Base-by-base conservation (phyloP, 2,797 vertebrate species). In the Bovichtus diacanthus region DNA sequence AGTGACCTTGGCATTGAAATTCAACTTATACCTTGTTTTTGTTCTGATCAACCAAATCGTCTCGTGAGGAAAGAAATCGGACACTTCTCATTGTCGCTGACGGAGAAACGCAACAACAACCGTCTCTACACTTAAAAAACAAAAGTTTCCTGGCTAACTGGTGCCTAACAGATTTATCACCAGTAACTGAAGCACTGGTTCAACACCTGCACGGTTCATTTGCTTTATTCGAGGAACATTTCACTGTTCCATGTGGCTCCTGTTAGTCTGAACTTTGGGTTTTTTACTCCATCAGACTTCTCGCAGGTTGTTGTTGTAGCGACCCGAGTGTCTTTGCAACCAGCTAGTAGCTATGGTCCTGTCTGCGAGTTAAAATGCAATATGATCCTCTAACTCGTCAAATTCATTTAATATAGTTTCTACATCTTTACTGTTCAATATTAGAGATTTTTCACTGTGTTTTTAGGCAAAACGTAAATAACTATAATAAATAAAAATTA, bases 181-280 rank as follows among this genome's bases (percentile, higher is more conserved):
- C 12, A 49, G 61, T 44, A 74, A 80, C 65, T 79, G 70, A 86
- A 74, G 47, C 56, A 74, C 63, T 53, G 76, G 27, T 63, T 90
- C 79, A 67, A 82, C 87, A 90, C 84, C 83, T 86, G 44, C 76
- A 71, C 63, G 88, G 67, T 69, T 88, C 78, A 83, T 90, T 86
- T 85, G 76, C 73, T 91, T 86, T 80, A 78, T 83, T 86, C 87
- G 74, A 76, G 75, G 79, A 81, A 74, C 38, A 36, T 81, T 83
- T 82, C 74, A 76, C 86, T 88, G 78, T 89, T 85, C 74, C 78
- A 59, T 67, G 76, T 88, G 81, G 76, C 82, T 81, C 58, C 73
- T 58, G 74, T 83, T 85, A 62, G 78, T 81, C 81, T 87, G 64
- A 82, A 78, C 76, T 82, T 68, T 53, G 59, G 10, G 29, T 70